Evolutionary conservation across 2,797 vertebrate genomes (phyloP).

Genomic region (Orestias chungarensis): DNA sequence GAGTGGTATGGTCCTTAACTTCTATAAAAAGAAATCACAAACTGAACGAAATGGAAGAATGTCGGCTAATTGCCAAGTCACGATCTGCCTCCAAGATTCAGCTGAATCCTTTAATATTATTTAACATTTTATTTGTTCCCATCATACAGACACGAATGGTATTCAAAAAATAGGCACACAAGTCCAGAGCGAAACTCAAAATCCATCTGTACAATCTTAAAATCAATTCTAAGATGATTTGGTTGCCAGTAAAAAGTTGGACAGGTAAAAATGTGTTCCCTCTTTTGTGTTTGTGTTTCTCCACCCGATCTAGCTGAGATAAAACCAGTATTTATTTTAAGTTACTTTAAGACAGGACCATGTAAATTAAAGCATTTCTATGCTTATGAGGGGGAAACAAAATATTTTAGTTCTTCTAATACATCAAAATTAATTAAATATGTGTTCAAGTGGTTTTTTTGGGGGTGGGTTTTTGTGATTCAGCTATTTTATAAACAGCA

Average conservation of each 20-base stretch:
- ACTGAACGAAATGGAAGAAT: slow-evolving; percentile 53
- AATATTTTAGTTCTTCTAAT: background rate
- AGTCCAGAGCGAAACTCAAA: background rate
- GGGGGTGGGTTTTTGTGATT: background rate
- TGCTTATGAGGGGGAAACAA: background rate
- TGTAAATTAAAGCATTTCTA: background rate
- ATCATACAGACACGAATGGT: no score
- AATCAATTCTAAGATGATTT: background rate
- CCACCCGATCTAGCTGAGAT: background rate
- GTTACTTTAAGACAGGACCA: background rate
- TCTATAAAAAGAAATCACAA: slow-evolving; percentile 66
- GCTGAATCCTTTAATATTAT: slow-evolving; percentile 18
- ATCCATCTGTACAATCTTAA: background rate
- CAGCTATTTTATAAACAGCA: no score
- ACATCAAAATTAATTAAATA: background rate
- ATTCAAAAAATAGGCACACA: no score
- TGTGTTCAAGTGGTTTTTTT: background rate
- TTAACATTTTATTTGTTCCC: background rate
- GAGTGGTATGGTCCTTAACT: slow-evolving; percentile 54
- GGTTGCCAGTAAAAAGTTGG: background rate
- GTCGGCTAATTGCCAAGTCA: slow-evolving; percentile 43
- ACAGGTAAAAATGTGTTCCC: background rate
- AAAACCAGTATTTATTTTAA: background rate
- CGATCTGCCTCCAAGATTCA: slow-evolving; percentile 31
- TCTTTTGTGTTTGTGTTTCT: background rate